Percentiles rank a stretch among this genome's conserved stretches.
Conservation (phyloP, 2,797 vertebrate species). For the Decapterus maruadsi region DNA sequence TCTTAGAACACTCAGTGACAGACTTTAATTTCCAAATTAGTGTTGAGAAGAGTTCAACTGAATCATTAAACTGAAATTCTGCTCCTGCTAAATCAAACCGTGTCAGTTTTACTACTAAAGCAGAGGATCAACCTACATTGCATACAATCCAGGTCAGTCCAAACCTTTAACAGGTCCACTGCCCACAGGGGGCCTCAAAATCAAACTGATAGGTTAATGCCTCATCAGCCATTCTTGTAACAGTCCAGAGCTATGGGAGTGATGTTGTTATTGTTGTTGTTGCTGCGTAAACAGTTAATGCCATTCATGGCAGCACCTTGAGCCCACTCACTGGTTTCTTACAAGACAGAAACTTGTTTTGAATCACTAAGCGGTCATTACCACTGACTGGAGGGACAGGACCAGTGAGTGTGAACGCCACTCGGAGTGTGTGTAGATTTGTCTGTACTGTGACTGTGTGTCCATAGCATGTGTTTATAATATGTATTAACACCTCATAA, state of each 20-base stretch:
- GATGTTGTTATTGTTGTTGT: constrained; percentile 78
- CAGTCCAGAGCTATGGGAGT: constrained; percentile 61
- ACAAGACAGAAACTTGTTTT: constrained; percentile 70
- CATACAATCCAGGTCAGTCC: constrained; percentile 43
- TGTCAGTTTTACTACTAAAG: neutral
- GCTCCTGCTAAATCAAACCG: neutral
- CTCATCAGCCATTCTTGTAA: constrained; percentile 79
- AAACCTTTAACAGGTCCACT: constrained; percentile 37
- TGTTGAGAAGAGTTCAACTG: neutral
- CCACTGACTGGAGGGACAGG: constrained; percentile 47
- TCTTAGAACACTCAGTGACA: no score
- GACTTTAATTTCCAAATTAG: neutral
- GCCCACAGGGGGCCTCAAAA: constrained; percentile 47
- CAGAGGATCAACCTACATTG: neutral
- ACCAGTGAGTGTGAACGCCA: constrained; percentile 42
- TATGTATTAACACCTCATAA: constrained; percentile 13
- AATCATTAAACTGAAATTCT: neutral
- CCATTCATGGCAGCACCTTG: constrained; percentile 78
- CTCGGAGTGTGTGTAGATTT: constrained; percentile 32
- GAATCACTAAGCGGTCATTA: constrained; percentile 84
- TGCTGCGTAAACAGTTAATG: constrained; percentile 79
- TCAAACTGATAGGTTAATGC: constrained; percentile 78
- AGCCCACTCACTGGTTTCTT: constrained; percentile 62
- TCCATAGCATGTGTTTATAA: constrained; percentile 22
- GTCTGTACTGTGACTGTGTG: constrained; percentile 22